Evolutionary conservation across 2,113 vertebrate genomes (phyloP).

Genomic region (Alouatta palliata): DNA sequence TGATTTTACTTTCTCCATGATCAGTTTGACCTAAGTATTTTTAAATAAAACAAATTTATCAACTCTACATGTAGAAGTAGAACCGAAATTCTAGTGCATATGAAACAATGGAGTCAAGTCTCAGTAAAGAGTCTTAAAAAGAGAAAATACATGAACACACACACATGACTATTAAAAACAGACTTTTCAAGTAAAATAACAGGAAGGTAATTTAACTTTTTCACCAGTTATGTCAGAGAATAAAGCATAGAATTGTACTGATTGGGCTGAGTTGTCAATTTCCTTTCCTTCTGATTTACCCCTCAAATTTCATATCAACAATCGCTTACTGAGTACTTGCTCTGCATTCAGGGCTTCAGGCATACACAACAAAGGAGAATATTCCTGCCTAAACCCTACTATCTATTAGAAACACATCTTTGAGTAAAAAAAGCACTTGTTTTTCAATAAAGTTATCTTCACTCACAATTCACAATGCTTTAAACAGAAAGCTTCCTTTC

Average conservation of each 20-base stretch:
- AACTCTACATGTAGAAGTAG: not conserved
- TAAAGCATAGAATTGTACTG: not conserved
- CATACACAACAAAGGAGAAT: not conserved
- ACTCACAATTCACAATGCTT: not conserved
- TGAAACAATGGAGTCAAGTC: not conserved
- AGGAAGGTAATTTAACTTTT: not conserved
- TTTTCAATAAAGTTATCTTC: constrained; percentile 26
- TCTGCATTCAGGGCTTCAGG: not conserved
- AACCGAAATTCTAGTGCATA: not conserved
- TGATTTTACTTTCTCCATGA: not conserved
- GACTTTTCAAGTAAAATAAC: not conserved
- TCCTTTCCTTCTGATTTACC: not conserved
- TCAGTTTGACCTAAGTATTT: constrained; percentile 33
- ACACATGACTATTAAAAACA: not conserved
- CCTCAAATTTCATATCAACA: not conserved
- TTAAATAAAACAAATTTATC: constrained; percentile 50
- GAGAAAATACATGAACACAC: constrained; percentile 15
- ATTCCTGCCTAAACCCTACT: not conserved
- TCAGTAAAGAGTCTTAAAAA: constrained; percentile 6
- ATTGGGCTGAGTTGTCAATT: not conserved
- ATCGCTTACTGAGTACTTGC: not conserved
- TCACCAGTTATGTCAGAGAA: not conserved
- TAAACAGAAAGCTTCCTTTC: not conserved
- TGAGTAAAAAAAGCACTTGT: not conserved
- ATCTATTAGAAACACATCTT: not conserved